These are phyloP conservation scores for Geotrypetes seraphini DNA, from an alignment of 2,797 vertebrate species.

Conservation along the genomic window DNA sequence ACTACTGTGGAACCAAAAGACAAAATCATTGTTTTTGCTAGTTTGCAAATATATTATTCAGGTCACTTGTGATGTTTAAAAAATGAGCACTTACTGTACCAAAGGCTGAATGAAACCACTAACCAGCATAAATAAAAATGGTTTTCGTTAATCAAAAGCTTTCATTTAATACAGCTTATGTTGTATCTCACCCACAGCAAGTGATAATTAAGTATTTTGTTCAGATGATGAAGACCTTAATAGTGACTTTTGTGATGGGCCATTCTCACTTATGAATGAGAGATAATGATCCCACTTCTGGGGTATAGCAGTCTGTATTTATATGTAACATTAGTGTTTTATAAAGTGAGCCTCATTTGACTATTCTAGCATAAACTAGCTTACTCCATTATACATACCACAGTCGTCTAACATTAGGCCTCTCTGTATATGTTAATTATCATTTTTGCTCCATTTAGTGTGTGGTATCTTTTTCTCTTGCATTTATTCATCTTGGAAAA, in stretches of 20 bases:
- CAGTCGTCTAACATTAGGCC: slow-evolving; percentile 4
- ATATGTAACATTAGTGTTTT: background rate
- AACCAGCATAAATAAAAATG: too few relatives aligned
- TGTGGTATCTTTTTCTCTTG: background rate
- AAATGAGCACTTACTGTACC: too few relatives aligned
- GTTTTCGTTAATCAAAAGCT: too few relatives aligned
- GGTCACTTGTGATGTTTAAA: too few relatives aligned
- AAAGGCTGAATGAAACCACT: too few relatives aligned
- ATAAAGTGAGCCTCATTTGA: slow-evolving; percentile 1
- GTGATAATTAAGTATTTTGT: background rate
- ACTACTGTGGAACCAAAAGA: too few relatives aligned
- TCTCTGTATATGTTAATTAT: background rate
- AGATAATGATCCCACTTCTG: slow-evolving; percentile 5
- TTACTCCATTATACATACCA: background rate
- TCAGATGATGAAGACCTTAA: slow-evolving; percentile 13
- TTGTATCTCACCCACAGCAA: slow-evolving; percentile 1
- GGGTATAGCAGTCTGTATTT: slow-evolving; percentile 10
- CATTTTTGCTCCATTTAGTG: slow-evolving; percentile 2
- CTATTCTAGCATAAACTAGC: slow-evolving; percentile 1
- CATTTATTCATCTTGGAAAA: slow-evolving; percentile 41
- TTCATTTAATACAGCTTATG: too few relatives aligned
- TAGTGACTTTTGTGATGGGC: slow-evolving; percentile 1
- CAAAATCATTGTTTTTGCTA: too few relatives aligned
- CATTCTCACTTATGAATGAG: slow-evolving; percentile 8
- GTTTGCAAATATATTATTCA: too few relatives aligned